Percentiles rank a stretch among this genome's conserved stretches.
Conservation (phyloP, 2,888 invertebrate species). For the Calephelis perditalis region DNA sequence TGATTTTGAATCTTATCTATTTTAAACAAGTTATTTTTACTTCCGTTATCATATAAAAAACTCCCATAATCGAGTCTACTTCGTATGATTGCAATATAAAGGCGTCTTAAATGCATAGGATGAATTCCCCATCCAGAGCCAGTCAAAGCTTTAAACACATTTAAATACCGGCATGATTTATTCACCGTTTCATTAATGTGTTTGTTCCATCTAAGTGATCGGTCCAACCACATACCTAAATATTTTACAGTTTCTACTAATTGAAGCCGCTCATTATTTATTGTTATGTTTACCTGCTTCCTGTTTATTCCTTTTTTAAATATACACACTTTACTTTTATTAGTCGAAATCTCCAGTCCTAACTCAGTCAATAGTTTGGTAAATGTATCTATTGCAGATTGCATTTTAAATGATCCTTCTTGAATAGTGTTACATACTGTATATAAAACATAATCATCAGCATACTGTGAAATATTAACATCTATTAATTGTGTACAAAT, state of each 20-base stretch:
- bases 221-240: slow-evolving; percentile 9
- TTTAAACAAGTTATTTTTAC: slow-evolving; percentile 25
- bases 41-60: slow-evolving; percentile 27
- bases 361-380: not conserved
- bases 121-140: slow-evolving; percentile 32
- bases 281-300: not conserved
- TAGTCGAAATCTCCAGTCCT: not conserved
- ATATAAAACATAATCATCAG: slow-evolving; percentile 32
- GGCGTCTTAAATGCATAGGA: slow-evolving; percentile 28
- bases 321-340: not conserved
- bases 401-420: not conserved
- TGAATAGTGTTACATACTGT: not conserved
- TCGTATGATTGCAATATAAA: slow-evolving; percentile 33
- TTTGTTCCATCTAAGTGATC: slow-evolving; percentile 5
- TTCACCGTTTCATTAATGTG: not conserved
- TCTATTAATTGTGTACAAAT: slow-evolving; percentile 20
- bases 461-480: slow-evolving; percentile 27
- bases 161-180: not conserved
- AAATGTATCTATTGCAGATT: not conserved
- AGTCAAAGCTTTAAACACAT: slow-evolving; percentile 15
- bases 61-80: slow-evolving; percentile 32
- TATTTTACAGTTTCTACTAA: not conserved
- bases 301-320: not conserved
- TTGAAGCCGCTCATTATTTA: not conserved
- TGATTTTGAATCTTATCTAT: slow-evolving; percentile 27